These are phyloP conservation scores for Trachelus iudaicus DNA, from an alignment of 2,888 invertebrate genomes.

Conservation along the genomic window DNA sequence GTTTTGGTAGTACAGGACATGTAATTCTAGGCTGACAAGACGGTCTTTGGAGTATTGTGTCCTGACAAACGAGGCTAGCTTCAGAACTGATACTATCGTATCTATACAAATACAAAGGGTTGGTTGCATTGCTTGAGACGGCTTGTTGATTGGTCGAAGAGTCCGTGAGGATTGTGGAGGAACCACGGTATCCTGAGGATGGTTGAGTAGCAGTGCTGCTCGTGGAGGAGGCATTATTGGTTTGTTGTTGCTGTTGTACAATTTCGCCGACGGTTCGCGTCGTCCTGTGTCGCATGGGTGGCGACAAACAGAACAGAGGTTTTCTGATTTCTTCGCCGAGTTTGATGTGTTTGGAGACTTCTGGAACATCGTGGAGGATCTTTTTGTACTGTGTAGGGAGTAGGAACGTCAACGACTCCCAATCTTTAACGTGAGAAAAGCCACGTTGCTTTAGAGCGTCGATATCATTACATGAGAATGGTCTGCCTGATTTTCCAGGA, in stretches of 20 bases:
- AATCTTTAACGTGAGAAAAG: slow-evolving; percentile 88
- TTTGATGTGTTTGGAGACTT: slow-evolving; percentile 76
- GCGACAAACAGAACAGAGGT: slow-evolving; percentile 71
- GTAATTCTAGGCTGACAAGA: slow-evolving; percentile 32
- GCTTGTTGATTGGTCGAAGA: slow-evolving; percentile 78
- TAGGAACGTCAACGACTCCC: slow-evolving; percentile 91
- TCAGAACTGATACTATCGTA: slow-evolving; percentile 83
- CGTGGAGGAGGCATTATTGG: slow-evolving; percentile 72
- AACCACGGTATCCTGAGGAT: slow-evolving; percentile 87
- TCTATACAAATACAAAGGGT: slow-evolving; percentile 83
- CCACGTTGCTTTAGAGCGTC: slow-evolving; percentile 84
- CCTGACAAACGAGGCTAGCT: slow-evolving; percentile 72
- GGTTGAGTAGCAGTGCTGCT: slow-evolving; percentile 83
- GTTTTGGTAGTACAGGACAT: slow-evolving; percentile 69
- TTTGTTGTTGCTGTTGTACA: slow-evolving; percentile 65
- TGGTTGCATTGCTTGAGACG: slow-evolving; percentile 68
- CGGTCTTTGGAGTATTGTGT: slow-evolving; percentile 46
- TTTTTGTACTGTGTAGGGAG: slow-evolving; percentile 86
- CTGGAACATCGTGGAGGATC: slow-evolving; percentile 83
- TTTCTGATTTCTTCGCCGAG: slow-evolving; percentile 68
- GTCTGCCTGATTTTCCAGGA: slow-evolving; percentile 67
- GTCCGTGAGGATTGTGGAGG: slow-evolving; percentile 84
- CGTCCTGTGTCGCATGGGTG: slow-evolving; percentile 67
- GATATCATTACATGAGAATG: slow-evolving; percentile 84
- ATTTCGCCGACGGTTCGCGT: slow-evolving; percentile 71